Evolutionary conservation across 2,888 invertebrate species (phyloP), one percentile per base, ranked within the genome.

Genomic region (Stictocephala bisonia): DNA sequence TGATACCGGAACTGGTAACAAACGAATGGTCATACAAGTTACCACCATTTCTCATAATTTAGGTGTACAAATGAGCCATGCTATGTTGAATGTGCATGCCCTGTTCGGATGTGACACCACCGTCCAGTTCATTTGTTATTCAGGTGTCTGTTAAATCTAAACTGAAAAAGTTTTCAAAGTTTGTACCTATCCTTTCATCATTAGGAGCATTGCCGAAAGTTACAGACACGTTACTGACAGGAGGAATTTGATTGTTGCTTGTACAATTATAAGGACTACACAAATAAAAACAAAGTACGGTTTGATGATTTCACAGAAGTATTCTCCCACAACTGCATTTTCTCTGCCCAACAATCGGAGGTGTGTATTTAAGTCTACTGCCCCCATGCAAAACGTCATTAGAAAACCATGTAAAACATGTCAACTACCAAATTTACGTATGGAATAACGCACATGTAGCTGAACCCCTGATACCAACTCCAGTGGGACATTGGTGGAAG

Each of bases 401-500:
- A 26, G 56, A 24, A 56, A 56, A 56, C 56, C 26, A 26, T 15
- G 26, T 56, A 4, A 56, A n/a, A 56, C 56, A 2, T 24, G 56
- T 56, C 13, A 26, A 44, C 67, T 41, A 67, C 13, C 44, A 67
- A n/a, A 20, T 40, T n/a, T 20, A 67, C 20, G 13, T 67, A 13
- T 67, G 67, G 3, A 66, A 35, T 11, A 66, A 66, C 18, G 35
- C 66, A 13, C 67, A 67, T n/a, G 44, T 44, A 40, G 41, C 67
- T 67, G 41, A 44, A 67, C 31, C 41, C 67, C 20, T 20, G 41
- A 35, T 9, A 44, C 41, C 67, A 1, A 24, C 67, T 67, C 44
- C 26, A 67, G 44, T 44, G 67, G 67, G 44, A 67, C 26, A 67
- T 67, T 13, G 67, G 22, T 26, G 67, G 41, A 67, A 67, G 41